phyloP scores from a whole-genome alignment of 2,888 invertebrate genomes.

The Drosophila mayaguana region DNA sequence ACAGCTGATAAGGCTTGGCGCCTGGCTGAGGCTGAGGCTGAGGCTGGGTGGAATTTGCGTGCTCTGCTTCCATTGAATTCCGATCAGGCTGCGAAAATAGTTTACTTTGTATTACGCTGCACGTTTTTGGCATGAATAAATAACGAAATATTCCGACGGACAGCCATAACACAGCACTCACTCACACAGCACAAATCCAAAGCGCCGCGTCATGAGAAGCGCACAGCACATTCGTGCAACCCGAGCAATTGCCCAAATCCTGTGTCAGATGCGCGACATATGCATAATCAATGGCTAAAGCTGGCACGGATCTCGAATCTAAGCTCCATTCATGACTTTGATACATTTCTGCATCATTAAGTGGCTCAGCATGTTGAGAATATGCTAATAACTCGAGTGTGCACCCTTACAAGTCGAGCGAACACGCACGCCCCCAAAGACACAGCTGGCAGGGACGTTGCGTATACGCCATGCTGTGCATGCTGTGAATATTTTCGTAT shows the following conservation, averaged over 20 bases:
- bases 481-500: slow-evolving; percentile 36
- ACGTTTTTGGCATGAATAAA: slow-evolving; percentile 73
- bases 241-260: slow-evolving; percentile 13
- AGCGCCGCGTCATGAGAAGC: slow-evolving; percentile 1
- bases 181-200: neutral
- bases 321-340: slow-evolving; percentile 43
- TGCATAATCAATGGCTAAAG: slow-evolving; percentile 63
- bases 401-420: slow-evolving; percentile 14
- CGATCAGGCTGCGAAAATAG: neutral
- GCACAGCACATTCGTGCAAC: neutral
- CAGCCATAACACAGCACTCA: slow-evolving; percentile 39
- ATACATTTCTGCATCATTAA: slow-evolving; percentile 75
- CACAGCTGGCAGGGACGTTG: slow-evolving; percentile 34
- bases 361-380: slow-evolving; percentile 64
- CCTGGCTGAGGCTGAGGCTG: slow-evolving; percentile 22
- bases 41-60: neutral
- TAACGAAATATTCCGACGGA: slow-evolving; percentile 51
- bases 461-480: slow-evolving; percentile 47
- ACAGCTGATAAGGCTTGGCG: slow-evolving; percentile 11
- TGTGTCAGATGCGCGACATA: slow-evolving; percentile 22
- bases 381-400: slow-evolving; percentile 61
- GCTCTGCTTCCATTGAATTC: neutral
- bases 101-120: slow-evolving; percentile 42
- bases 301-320: slow-evolving; percentile 49
- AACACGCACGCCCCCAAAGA: neutral